Evolutionary conservation across 2,113 vertebrate species (phyloP), one percentile per base, ranked within the genome.

Genomic region (Atractosteus spatula): DNA sequence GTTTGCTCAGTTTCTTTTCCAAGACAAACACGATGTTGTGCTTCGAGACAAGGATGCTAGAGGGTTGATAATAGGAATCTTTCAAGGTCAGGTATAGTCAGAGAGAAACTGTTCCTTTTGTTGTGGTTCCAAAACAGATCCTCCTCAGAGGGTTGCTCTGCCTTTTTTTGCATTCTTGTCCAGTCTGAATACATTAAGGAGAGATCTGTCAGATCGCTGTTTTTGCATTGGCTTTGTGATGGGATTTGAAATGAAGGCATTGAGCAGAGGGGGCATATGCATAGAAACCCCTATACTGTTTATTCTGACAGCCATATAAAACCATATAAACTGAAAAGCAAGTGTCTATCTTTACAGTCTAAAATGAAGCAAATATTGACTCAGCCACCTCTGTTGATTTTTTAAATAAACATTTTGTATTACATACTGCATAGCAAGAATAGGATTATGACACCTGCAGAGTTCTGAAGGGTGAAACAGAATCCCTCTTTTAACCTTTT

Each of bases 61-160:
- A 8, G 65, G 47, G 43, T 45, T 66, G 65, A 42, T 11, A 8
- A 64, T 41, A 12, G 41, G 62, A 29, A 45, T 44, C 42, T 66
- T 66, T 66, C 42, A 66, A n/a, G 65, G 44, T 66, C 42, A 47
- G 11, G 65, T 44, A 45, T 66, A 45, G 44, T 66, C 14, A 12
- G 41, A 66, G 12, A 59, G n/a, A 59, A 13, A 59, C 57, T 59
- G 57, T n/a, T 13, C 57, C n/a, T 59, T 51, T 51, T 51, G 47
- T 51, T 51, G 47, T 51, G 47, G 5, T 51, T 51, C 47, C 47
- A 51, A 59, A 7, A 59, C 13, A 59, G 12, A 59, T 59, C 57
- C 57, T n/a, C 57, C n/a, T 59, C 57, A 4, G 57, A 59, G 57
- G 57, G 12, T 59, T n/a, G 57, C 12, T 59, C 56, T 14, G 11